Base-by-base conservation (phyloP, 2,888 invertebrate genomes). In the Gnatocerus cornutus region DNA sequence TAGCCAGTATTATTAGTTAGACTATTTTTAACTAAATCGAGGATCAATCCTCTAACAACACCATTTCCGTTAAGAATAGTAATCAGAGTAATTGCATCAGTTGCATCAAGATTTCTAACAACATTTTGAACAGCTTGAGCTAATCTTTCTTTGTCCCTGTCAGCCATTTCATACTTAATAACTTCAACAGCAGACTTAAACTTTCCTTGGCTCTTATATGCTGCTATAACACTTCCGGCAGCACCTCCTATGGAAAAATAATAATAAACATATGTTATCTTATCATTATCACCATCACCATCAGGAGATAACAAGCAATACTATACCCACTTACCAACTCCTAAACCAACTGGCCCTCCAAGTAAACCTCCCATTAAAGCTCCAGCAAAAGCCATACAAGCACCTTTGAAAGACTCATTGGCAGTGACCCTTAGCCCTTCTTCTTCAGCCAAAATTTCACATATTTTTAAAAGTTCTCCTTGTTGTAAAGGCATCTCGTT, bases 331-430 rank as follows among this genome's bases (percentile, higher is more conserved):
- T 30, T 78, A 85, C 85, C 85, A 67, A 83, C 66, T 52, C 79
- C 83, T 69, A 85, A 68, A 43, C 85, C 85, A 29, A 82, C n/a
- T 10, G 84, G 84, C 0, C 85, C 85, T 16, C 78, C 84, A 3
- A 85, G 13, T 13, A 85, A 12, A 29, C 81, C 84, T 37, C 85
- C 85, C 48, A 78, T 59, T 41, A 84, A 76, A 7, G 84, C 83
- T 66, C 80, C 80, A 33, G 75, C 70, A 21, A 82, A 84, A 43
- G 81, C 79, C 13, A 80, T 73, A 29, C 79, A 66, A 9, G 83
- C 84, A 21, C 84, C 84, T 74, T 84, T 84, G 1, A 74, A 73
- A 2, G 83, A 79, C 74, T 82, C 81, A 29, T 68, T 75, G 4
- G 84, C 66, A n/a, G 83, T 80, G 12, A 81, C 82, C 74, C 77